These are phyloP conservation scores for Casuarius casuarius DNA, from an alignment of 2,113 vertebrate species.

Conservation along the genomic window DNA sequence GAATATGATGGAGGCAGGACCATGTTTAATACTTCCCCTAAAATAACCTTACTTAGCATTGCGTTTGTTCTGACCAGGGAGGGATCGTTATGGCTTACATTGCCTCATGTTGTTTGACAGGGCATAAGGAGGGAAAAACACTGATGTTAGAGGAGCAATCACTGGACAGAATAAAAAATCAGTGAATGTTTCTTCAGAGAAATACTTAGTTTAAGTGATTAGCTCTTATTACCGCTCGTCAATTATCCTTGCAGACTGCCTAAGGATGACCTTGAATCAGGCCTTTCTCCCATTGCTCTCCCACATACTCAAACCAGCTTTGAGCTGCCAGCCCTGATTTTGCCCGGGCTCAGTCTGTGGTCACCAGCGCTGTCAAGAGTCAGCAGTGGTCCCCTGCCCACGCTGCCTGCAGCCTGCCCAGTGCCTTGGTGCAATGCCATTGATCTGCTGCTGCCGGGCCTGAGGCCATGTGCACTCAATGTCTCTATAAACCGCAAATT, in stretches of 20 bases:
- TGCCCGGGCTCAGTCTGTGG: background rate
- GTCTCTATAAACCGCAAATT: background rate
- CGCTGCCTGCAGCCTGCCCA: background rate
- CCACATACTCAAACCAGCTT: background rate
- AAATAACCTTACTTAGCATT: background rate
- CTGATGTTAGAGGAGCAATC: background rate
- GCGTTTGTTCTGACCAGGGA: background rate
- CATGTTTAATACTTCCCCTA: background rate
- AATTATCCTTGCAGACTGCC: fast-evolving
- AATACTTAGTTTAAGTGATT: background rate
- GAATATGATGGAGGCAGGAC: background rate
- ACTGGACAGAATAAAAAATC: background rate
- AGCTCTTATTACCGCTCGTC: background rate
- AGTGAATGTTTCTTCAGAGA: background rate
- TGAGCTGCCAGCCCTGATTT: background rate
- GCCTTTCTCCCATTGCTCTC: background rate
- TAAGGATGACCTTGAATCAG: background rate
- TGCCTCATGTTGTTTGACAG: background rate
- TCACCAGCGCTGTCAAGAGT: constrained; percentile 2
- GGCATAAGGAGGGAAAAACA: background rate
- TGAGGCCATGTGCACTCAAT: background rate
- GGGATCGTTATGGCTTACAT: background rate
- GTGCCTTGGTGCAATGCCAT: background rate
- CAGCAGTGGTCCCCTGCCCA: background rate
- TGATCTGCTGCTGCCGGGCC: background rate